Evolutionary conservation across 2,113 vertebrate genomes (phyloP).

Genomic region (Puma concolor): DNA sequence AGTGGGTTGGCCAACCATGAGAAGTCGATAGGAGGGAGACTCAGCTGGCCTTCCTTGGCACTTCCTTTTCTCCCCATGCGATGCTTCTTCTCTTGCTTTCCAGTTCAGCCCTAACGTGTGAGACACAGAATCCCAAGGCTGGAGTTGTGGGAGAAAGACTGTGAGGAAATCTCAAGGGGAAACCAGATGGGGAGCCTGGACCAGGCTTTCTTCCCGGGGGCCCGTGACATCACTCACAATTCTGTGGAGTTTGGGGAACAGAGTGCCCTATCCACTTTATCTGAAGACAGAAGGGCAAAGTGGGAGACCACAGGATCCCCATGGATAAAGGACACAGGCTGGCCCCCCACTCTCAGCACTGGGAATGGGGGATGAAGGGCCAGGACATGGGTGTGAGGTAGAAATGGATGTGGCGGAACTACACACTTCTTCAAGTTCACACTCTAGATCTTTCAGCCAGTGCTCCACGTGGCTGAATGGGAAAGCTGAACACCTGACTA

Average conservation of each 20-base stretch:
- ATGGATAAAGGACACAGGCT: not conserved
- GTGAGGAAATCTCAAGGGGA: not conserved
- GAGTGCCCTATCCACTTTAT: not conserved
- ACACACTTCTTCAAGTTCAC: not conserved
- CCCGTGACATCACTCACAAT: not conserved
- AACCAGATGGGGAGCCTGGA: not conserved
- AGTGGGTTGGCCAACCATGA: not conserved
- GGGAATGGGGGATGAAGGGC: not conserved
- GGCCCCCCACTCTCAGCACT: not conserved
- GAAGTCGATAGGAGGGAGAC: not conserved
- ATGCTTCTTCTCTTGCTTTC: not conserved
- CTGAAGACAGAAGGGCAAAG: not conserved
- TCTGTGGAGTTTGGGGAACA: not conserved
- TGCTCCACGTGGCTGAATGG: not conserved
- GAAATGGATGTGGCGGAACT: not conserved
- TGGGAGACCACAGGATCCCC: not conserved
- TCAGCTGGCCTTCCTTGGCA: not conserved
- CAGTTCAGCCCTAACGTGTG: not conserved
- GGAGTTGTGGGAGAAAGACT: not conserved
- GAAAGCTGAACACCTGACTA: not conserved
- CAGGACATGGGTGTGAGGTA: not conserved
- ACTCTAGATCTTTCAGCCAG: not conserved
- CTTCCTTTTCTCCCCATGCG: not conserved
- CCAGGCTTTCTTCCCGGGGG: not conserved
- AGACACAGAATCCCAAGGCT: not conserved